phyloP scores from a whole-genome alignment of 2,113 vertebrate species.

The Dipodomys merriami region DNA sequence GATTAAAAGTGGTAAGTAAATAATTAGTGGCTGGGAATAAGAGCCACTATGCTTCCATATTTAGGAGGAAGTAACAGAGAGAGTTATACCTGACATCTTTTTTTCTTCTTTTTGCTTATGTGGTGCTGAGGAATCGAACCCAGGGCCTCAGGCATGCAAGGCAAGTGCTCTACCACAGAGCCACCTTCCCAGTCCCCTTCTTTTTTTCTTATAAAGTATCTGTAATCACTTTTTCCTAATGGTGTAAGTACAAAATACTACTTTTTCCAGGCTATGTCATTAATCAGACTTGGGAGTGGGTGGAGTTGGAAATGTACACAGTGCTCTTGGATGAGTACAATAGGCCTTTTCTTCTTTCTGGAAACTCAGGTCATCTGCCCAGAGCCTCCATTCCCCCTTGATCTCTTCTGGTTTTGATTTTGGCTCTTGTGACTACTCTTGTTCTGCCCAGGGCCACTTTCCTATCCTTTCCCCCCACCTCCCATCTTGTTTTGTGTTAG shows the following conservation, averaged over 20 bases:
- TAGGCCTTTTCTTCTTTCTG: not conserved
- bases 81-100: not conserved
- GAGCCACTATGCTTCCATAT: not conserved
- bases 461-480: too few species aligned
- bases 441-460: not conserved
- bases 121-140: too few species aligned
- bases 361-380: too few species aligned
- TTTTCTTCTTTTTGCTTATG: too few species aligned
- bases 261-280: not conserved
- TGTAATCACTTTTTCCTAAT: not conserved
- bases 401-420: too few species aligned
- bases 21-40: not conserved
- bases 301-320: not conserved
- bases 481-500: not conserved
- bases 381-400: too few species aligned
- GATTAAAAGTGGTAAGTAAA: not conserved
- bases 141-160: too few species aligned
- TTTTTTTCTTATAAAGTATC: not conserved
- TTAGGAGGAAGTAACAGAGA: not conserved
- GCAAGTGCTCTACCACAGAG: too few species aligned
- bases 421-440: too few species aligned
- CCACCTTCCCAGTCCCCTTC: too few species aligned
- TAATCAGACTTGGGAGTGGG: not conserved
- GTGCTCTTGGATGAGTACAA: rapidly evolving
- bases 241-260: not conserved